Base-by-base conservation (phyloP, 2,797 vertebrate species). In the Pseudochirops cupreus region DNA sequence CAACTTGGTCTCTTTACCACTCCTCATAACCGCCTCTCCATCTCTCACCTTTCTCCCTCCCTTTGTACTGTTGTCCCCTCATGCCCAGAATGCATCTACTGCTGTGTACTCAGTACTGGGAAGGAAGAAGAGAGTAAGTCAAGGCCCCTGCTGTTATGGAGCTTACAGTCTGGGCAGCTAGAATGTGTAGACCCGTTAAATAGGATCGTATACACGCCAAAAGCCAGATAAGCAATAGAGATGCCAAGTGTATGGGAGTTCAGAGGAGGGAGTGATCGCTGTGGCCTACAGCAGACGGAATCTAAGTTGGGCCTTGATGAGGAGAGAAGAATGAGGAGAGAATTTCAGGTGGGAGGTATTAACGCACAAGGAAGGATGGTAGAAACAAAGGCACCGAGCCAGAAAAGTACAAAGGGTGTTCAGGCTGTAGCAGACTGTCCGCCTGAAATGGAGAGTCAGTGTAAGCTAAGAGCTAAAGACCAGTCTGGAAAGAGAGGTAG, bases 361-460 rank as follows among this genome's bases (percentile, higher is more conserved):
- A 10, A 9, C 53, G 10, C 53, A 54, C 53, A 24, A 26, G 39
- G n/a, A 53, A 28, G 50, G 16, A 46, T 3, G 33, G 90, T 21
- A 21, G 0, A 3, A 62, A 57, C 67, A 39, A 29, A 31, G n/a
- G 7, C 31, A 46, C 12, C 5, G 0, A 0, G 1, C 54, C 18
- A 26, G 74, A 87, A 87, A 87, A 50, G 74, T 11, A 12, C 7
- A 46, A 26, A 29, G 11, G 2, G 0, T 39, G n/a, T 39, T 56
- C 28, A 21, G 67, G 89, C 55, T 53, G 29, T 55, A 33, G 31
- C 3, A 1, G 29, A 2, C 46, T 31, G 1, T 56, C 10, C 0
- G n/a, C 9, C 5, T 9, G 26, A 21, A 50, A n/a, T 0, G 2
- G 52, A 33, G 31, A 58, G 31, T n/a, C 7, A 1, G 0, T 0